Base-by-base conservation (phyloP, 1,140 invertebrate species). In the Drosophila gunungcola region DNA sequence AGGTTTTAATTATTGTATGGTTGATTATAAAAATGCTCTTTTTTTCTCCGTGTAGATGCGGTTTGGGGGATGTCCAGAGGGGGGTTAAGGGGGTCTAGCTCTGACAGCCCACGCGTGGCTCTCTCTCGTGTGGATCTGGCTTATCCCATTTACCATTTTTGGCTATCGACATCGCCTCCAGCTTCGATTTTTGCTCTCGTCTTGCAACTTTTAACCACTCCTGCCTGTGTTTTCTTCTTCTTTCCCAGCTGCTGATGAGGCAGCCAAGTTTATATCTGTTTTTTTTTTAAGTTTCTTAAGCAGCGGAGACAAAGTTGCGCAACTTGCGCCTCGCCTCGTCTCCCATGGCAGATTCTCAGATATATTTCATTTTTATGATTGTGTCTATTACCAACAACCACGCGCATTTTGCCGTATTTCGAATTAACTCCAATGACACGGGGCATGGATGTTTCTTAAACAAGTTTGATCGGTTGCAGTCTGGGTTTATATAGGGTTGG, bases 301-400 rank as follows among this genome's bases (percentile, higher is more conserved):
- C 60, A 58, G 41, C 77, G 68, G 63, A 68, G 75, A 78, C 72
- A 63, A 57, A 53, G 63, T 89, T 89, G 84, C 84, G 84, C 84
- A 89, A 89, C 64, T 70, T 27, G 61, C 54, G 76, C 80, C 63
- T 73, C 60, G 54, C 58, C 52, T 60, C 64, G 63, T 68, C 63
- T 70, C 81, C 63, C 84, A 80, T 89, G 84, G 83, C 73, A 89
- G 84, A 89, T 89, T 90, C 84, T 89, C 84, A 89, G 84, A 89
- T 89, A 89, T 89, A 89, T 89, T 89, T 89, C 84, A 89, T 90
- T 90, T 89, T 89, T 89, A 89, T 89, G 84, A 89, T 89, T 89
- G 84, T 89, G 84, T 89, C 84, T 89, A 80, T 89, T 89, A 89
- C 84, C 85, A 89, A 73, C 84, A 74, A 89, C 84, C 84, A 89